Base-by-base conservation (phyloP, 2,888 invertebrate genomes). In the Cerceris rybyensis region DNA sequence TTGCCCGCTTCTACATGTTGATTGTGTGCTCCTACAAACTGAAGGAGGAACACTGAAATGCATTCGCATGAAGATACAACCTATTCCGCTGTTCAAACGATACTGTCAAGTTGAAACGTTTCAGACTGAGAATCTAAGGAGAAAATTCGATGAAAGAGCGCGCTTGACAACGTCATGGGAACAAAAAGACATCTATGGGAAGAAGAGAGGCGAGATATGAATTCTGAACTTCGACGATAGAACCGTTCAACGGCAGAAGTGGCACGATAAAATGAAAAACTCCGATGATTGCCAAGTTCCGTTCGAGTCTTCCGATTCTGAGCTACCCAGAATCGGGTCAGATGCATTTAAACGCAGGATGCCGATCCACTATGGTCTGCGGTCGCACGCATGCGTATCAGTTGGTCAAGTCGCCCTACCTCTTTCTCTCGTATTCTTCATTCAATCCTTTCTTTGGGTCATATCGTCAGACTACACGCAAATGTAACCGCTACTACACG, bases 311-410 rank as follows among this genome's bases (percentile, higher is more conserved):
- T 52, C 42, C 52, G 70, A 75, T 65, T 28, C 70, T 17, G 65
- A 42, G 28, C 61, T 60, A 52, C 42, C 50, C 60, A 49, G 75
- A 83, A 84, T 77, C 88, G 81, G 86, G 88, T 88, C 88, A 88
- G 86, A 83, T 60, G 76, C 66, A 52, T 43, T 41, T 59, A 69
- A 80, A 79, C 41, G 16, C 74, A 64, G 72, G 59, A 61, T 70
- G 63, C 70, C 11, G 70, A 70, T 72, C 71, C 65, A 68, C 74
- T 60, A 61, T 78, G 77, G 63, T 77, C 73, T 85, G 86, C 80
- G 85, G 86, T 85, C 70, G 69, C 66, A 67, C 79, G 66, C 71
- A 75, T 65, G 84, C 55, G 79, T 75, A 77, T 77, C 74, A 60
- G 58, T 70, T 58, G 76, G 28, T 61, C 64, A 60, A 67, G 59